These are phyloP conservation scores for Argyrosomus japonicus DNA, from an alignment of 2,113 vertebrate genomes.

Conservation along the genomic window DNA sequence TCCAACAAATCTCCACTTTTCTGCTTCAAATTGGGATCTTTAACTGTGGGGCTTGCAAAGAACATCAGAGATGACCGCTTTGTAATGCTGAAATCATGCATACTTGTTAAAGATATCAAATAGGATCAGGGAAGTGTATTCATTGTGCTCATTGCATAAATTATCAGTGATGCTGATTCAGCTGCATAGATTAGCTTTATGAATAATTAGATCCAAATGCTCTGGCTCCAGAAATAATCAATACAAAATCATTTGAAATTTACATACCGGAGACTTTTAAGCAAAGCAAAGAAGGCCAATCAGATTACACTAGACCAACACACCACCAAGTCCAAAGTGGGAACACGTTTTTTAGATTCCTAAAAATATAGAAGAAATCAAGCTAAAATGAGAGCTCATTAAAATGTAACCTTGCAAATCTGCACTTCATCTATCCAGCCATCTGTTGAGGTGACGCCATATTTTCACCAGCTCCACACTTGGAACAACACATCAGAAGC, in stretches of 20 bases:
- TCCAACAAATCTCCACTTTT: slow-evolving; percentile 99
- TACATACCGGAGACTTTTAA: not conserved
- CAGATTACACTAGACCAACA: not conserved
- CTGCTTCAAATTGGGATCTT: slow-evolving; percentile 92
- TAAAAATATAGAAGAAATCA: not conserved
- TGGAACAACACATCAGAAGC: not conserved
- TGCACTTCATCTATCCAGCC: not conserved
- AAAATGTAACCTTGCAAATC: not conserved
- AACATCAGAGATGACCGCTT: slow-evolving; percentile 52
- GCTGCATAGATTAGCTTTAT: not conserved
- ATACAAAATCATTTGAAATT: not conserved
- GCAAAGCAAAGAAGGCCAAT: not conserved
- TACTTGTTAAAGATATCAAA: not conserved
- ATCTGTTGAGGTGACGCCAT: not conserved
- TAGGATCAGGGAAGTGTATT: not conserved
- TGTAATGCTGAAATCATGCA: not conserved
- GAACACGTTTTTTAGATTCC: not conserved
- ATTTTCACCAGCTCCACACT: not conserved
- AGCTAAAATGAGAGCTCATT: slow-evolving; percentile 1
- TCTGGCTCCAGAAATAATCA: not conserved
- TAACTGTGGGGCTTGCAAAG: slow-evolving; percentile 96
- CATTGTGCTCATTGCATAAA: not conserved
- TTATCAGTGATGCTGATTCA: not conserved
- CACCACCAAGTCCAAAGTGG: not conserved
- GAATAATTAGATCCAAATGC: not conserved